phyloP scores from a whole-genome alignment of 2,888 invertebrate genomes.

The Drosophila anceps region DNA sequence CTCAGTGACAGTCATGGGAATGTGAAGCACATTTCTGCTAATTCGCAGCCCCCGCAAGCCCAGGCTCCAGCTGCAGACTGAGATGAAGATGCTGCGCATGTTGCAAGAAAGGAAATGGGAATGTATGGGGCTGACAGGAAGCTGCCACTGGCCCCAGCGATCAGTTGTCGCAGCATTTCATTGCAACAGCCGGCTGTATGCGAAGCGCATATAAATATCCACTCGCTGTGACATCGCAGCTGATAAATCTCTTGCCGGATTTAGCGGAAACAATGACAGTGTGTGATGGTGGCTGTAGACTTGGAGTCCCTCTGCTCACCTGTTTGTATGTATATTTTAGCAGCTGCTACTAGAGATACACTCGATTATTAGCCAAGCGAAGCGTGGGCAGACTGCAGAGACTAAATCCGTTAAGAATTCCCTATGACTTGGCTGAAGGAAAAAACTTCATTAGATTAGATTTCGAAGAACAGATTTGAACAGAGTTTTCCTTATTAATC shows the following conservation, averaged over 20 bases:
- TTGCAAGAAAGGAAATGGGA: slow-evolving; percentile 34
- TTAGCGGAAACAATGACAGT: slow-evolving; percentile 64
- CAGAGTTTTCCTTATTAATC: not conserved
- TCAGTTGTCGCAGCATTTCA: slow-evolving; percentile 65
- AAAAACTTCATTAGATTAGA: slow-evolving; percentile 48
- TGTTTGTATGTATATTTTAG: not conserved
- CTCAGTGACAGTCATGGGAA: slow-evolving; percentile 68
- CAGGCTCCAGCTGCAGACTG: not conserved
- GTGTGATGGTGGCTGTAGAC: slow-evolving; percentile 35
- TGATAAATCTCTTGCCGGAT: slow-evolving; percentile 75
- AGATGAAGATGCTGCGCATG: slow-evolving; percentile 42
- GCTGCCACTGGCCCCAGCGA: slow-evolving; percentile 47
- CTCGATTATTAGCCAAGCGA: slow-evolving; percentile 62
- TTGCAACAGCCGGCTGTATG: slow-evolving; percentile 44
- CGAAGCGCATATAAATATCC: slow-evolving; percentile 77
- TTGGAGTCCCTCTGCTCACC: slow-evolving; percentile 19
- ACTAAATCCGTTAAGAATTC: not conserved
- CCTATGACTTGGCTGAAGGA: slow-evolving; percentile 17
- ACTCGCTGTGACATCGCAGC: slow-evolving; percentile 79
- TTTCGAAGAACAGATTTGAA: slow-evolving; percentile 51
- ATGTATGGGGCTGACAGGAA: slow-evolving; percentile 43
- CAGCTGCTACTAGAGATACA: slow-evolving; percentile 62
- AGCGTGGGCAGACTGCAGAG: too few species aligned
- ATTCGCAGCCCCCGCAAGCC: slow-evolving; percentile 52
- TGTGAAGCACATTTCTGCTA: slow-evolving; percentile 74